phyloP scores from a whole-genome alignment of 2,888 invertebrate species.

The Liopterus haemorrhoidalis region DNA sequence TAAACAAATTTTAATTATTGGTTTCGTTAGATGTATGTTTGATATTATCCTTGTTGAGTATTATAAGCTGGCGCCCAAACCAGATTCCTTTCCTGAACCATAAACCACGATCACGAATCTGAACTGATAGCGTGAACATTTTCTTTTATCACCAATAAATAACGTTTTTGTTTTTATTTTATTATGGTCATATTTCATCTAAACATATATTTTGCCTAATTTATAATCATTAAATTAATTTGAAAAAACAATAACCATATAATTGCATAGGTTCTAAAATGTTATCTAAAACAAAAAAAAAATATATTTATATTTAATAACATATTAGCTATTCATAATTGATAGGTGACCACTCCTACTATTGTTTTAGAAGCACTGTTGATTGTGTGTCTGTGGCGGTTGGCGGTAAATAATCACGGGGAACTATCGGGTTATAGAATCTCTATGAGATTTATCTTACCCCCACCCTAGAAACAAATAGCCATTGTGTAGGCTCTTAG shows the following conservation, averaged over 20 bases:
- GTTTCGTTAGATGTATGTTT: too few relatives aligned
- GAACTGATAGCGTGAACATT: not conserved
- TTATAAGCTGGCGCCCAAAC: too few relatives aligned
- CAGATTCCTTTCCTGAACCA: too few relatives aligned
- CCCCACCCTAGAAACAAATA: slow-evolving; percentile 34
- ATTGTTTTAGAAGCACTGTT: slow-evolving; percentile 46
- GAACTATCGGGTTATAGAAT: slow-evolving; percentile 40
- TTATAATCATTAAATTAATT: too few relatives aligned
- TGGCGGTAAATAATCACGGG: slow-evolving; percentile 40
- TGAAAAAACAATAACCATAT: too few relatives aligned
- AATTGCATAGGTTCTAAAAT: too few relatives aligned
- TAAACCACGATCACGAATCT: too few relatives aligned
- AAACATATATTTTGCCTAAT: too few relatives aligned
- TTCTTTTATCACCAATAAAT: not conserved
- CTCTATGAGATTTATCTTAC: slow-evolving; percentile 41
- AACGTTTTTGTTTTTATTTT: not conserved
- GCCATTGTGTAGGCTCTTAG: slow-evolving; percentile 34
- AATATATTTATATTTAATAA: slow-evolving; percentile 22
- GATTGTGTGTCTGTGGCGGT: slow-evolving; percentile 43
- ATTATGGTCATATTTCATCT: too few relatives aligned
- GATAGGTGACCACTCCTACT: slow-evolving; percentile 45
- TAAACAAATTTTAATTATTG: too few relatives aligned
- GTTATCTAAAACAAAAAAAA: slow-evolving; percentile 15
- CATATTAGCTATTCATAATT: slow-evolving; percentile 42
- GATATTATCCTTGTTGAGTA: too few relatives aligned